phyloP scores from a whole-genome alignment of 2,888 invertebrate species.

The Trilocha varians region DNA sequence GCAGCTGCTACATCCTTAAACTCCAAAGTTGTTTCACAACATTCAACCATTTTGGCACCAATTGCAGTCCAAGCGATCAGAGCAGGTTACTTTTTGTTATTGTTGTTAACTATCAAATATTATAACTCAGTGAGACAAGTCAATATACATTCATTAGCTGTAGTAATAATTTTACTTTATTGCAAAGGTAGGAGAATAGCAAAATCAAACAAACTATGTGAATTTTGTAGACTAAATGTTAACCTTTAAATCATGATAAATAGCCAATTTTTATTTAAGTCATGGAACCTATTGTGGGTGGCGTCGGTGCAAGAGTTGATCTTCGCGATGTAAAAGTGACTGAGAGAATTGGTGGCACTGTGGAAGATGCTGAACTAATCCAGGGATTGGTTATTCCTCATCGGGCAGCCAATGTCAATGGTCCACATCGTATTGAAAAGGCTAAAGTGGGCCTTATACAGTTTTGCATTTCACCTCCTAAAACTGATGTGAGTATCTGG shows the following conservation, averaged over 20 bases:
- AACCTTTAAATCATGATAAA: not conserved
- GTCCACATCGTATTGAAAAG: conserved; percentile 95
- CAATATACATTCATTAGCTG: too few species aligned
- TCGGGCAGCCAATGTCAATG: conserved; percentile 89
- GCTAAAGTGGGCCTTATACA: conserved; percentile 99
- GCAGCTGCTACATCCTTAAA: conserved; percentile 98
- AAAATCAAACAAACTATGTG: too few species aligned
- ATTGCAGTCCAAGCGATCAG: conserved; percentile 98
- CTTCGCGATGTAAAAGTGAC: conserved; percentile 97
- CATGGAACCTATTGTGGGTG: conserved; percentile 68
- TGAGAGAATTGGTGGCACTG: conserved; percentile 95
- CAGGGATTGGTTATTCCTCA: conserved; percentile 97
- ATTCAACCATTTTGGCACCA: conserved; percentile 95
- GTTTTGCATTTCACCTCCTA: conserved; percentile 99
- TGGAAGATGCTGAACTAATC: conserved; percentile 96
- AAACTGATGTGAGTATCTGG: conserved; percentile 87
- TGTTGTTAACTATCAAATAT: too few species aligned
- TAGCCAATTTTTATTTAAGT: conserved; percentile 26
- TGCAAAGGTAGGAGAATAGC: too few species aligned
- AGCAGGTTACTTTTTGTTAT: conserved; percentile 71
- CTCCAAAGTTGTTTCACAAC: conserved; percentile 99
- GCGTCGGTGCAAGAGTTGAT: conserved; percentile 85
- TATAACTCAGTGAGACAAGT: too few species aligned
- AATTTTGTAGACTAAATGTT: too few species aligned
- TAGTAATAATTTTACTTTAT: too few species aligned